These are phyloP conservation scores for Coptodon bakossiorum DNA, from an alignment of 2,113 vertebrate genomes.

Conservation along the genomic window DNA sequence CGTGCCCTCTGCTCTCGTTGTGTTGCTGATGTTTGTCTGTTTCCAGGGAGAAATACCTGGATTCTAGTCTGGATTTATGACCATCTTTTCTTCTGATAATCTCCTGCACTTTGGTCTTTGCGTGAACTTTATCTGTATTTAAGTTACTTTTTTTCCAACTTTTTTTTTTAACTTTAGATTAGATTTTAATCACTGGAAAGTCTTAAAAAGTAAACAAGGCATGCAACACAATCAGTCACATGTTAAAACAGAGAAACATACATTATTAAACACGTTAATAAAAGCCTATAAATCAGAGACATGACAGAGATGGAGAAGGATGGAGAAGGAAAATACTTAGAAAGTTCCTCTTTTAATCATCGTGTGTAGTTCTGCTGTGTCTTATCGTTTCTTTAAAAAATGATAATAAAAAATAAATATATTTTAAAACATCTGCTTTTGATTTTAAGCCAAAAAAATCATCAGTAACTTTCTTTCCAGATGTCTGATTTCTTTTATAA, in stretches of 20 bases:
- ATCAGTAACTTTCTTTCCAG: not conserved
- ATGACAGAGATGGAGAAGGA: not conserved
- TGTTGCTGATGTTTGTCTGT: not conserved
- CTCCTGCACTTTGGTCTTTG: not conserved
- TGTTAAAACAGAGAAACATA: not conserved
- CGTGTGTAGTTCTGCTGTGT: not conserved
- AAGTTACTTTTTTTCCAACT: not conserved
- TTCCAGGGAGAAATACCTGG: not conserved
- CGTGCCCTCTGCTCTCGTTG: not conserved
- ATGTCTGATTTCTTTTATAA: not conserved
- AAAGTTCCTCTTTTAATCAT: not conserved
- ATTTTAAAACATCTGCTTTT: not conserved
- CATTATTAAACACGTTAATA: accelerated
- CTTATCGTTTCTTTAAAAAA: not conserved
- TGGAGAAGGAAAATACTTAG: not conserved
- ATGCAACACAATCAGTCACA: not conserved
- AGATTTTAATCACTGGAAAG: not conserved
- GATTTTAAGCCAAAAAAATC: not conserved
- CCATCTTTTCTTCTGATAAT: not conserved
- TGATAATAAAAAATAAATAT: not conserved
- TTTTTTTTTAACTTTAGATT: not conserved
- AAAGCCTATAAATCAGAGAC: not conserved
- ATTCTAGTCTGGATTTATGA: not conserved
- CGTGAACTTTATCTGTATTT: not conserved
- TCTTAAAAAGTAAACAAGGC: not conserved